Conservation (phyloP, 2,888 invertebrate genomes). For the Phalera bucephala region DNA sequence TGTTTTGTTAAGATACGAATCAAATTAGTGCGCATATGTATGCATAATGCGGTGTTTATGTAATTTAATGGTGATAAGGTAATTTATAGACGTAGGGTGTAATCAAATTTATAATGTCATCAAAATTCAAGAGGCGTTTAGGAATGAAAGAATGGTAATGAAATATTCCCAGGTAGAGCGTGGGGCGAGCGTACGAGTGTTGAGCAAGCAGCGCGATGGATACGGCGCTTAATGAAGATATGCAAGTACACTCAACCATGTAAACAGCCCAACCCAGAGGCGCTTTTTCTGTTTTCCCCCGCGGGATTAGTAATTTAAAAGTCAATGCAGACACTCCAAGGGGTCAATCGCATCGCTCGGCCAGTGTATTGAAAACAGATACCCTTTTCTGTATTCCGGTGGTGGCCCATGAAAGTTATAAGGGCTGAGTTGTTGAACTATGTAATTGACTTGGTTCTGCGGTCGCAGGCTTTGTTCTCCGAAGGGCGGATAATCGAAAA, state of each 20-base stretch:
- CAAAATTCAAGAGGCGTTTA: conserved; percentile 44
- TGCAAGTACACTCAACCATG: conserved; percentile 77
- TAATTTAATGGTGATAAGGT: conserved; percentile 37
- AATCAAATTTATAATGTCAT: conserved; percentile 35
- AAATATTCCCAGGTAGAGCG: conserved; percentile 38
- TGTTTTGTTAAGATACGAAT: conserved; percentile 58
- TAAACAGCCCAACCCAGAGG: conserved; percentile 71
- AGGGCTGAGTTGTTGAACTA: conserved; percentile 83
- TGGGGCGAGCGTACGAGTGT: conserved; percentile 47
- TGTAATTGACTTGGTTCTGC: conserved; percentile 82
- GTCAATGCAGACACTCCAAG: conserved; percentile 82
- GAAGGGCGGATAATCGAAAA: conserved; percentile 79
- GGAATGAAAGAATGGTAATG: conserved; percentile 40
- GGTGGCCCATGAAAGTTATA: conserved; percentile 81
- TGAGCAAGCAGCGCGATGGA: conserved; percentile 62
- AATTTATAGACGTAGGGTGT: conserved; percentile 32
- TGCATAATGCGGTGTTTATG: conserved; percentile 50
- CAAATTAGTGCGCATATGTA: conserved; percentile 51
- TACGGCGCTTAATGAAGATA: conserved; percentile 74
- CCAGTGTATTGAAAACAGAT: conserved; percentile 80
- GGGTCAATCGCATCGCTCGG: conserved; percentile 78
- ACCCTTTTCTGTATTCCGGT: conserved; percentile 82
- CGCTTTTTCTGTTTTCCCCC: conserved; percentile 73
- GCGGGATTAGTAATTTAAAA: conserved; percentile 83
- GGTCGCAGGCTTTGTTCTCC: conserved; percentile 80